Percentiles rank a stretch among this genome's conserved stretches.
phyloP scores from a whole-genome alignment of 2,113 vertebrate genomes.

The Saguinus imperator region DNA sequence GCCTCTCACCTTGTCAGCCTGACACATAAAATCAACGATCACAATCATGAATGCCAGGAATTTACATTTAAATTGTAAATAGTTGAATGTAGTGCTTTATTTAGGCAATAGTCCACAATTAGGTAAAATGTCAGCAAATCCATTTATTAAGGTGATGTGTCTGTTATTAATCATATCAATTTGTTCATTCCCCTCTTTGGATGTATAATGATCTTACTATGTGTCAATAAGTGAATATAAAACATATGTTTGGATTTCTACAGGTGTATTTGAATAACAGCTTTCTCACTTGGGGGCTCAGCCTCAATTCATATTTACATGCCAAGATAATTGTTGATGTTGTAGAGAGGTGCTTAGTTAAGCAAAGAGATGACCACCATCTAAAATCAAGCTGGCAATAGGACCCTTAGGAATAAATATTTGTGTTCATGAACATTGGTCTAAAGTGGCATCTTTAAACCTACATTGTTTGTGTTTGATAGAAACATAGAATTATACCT shows the following conservation, averaged over 20 bases:
- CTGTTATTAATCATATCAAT: neutral
- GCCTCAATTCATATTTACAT: neutral
- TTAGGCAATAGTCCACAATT: neutral
- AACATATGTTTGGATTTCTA: neutral
- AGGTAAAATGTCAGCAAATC: neutral
- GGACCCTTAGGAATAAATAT: neutral
- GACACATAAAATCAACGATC: neutral
- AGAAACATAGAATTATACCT: neutral
- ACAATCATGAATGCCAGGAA: neutral
- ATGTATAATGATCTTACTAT: neutral
- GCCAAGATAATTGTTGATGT: neutral
- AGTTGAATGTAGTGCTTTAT: neutral
- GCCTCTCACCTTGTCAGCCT: neutral
- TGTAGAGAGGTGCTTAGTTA: neutral
- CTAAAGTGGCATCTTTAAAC: neutral
- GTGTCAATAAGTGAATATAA: neutral
- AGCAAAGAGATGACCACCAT: neutral
- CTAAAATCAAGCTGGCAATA: neutral
- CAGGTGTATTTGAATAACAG: neutral
- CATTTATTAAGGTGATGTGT: neutral
- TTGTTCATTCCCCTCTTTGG: neutral
- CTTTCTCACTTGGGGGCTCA: neutral
- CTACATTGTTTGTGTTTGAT: neutral
- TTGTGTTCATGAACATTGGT: neutral
- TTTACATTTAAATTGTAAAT: neutral